A percentile compares a stretch with the other conserved stretches of the same genome.
These are phyloP conservation scores for Apotomis turbidana DNA, from an alignment of 2,888 invertebrate species.

Conservation along the genomic window DNA sequence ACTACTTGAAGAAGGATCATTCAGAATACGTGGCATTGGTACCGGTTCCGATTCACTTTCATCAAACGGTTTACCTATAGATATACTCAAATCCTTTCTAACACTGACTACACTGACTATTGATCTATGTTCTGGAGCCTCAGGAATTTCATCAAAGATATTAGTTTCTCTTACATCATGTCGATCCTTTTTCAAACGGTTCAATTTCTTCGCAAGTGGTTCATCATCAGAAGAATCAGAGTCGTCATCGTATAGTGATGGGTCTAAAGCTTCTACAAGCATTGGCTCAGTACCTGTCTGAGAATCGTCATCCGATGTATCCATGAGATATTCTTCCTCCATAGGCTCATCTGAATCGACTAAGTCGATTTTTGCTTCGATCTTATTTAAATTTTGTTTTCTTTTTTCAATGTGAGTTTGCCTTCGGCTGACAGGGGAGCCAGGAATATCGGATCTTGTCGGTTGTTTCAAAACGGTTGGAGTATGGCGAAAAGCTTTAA, in stretches of 20 bases:
- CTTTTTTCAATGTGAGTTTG: constrained; percentile 35
- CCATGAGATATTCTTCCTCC: constrained; percentile 50
- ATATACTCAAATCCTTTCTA: not conserved
- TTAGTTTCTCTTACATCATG: constrained; percentile 11
- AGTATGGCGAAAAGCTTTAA: constrained; percentile 48
- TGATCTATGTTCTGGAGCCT: not conserved
- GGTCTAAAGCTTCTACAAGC: constrained; percentile 42
- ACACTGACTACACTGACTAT: not conserved
- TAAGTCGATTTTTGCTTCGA: constrained; percentile 51
- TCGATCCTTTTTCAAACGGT: constrained; percentile 49
- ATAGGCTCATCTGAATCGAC: constrained; percentile 54
- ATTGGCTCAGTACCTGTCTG: constrained; percentile 5
- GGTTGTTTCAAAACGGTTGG: not conserved
- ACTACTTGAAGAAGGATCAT: not conserved
- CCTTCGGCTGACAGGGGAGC: not conserved
- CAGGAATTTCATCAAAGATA: constrained; percentile 9
- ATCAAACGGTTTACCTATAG: not conserved
- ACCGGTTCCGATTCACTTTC: not conserved
- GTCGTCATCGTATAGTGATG: constrained; percentile 42
- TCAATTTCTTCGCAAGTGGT: constrained; percentile 64
- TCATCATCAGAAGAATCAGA: constrained; percentile 70
- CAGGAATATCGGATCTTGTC: constrained; percentile 32
- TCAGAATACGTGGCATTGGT: not conserved
- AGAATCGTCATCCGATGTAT: constrained; percentile 43
- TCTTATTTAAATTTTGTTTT: constrained; percentile 38